Conservation (phyloP, 2,797 vertebrate genomes). For the Mus spretus region DNA sequence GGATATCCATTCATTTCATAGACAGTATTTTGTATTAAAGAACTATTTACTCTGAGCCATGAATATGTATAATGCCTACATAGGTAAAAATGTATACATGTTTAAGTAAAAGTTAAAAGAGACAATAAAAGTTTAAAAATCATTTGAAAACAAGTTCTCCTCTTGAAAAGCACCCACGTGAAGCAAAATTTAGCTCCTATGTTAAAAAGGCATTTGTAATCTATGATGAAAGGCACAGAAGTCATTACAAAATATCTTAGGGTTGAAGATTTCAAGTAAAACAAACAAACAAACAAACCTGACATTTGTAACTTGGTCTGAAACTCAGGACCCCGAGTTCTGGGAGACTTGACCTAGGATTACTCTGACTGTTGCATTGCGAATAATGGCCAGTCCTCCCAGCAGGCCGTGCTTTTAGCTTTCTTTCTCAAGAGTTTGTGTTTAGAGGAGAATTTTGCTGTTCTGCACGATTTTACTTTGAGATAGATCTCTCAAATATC, state of each 20-base stretch:
- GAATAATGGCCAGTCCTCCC: too few species aligned
- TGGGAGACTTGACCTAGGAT: background rate
- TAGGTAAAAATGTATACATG: background rate
- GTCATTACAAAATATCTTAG: background rate
- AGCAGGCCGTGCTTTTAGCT: background rate
- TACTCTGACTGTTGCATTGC: background rate
- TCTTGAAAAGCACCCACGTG: background rate
- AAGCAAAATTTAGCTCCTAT: background rate
- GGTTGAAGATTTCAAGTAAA: background rate
- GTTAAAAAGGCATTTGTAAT: conserved; percentile 1
- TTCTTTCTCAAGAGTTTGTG: background rate
- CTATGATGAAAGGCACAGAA: background rate
- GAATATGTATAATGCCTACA: background rate
- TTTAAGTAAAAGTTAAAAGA: background rate
- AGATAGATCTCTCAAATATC: background rate
- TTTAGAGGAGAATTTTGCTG: background rate
- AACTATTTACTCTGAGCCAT: background rate
- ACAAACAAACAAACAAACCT: background rate
- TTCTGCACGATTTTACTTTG: background rate
- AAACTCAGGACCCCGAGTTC: background rate
- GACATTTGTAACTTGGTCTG: background rate
- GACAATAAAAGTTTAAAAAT: background rate
- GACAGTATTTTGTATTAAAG: background rate
- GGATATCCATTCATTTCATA: background rate
- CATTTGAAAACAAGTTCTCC: background rate